Conservation (phyloP, 2,888 invertebrate species). For the Sepiola atlantica region DNA sequence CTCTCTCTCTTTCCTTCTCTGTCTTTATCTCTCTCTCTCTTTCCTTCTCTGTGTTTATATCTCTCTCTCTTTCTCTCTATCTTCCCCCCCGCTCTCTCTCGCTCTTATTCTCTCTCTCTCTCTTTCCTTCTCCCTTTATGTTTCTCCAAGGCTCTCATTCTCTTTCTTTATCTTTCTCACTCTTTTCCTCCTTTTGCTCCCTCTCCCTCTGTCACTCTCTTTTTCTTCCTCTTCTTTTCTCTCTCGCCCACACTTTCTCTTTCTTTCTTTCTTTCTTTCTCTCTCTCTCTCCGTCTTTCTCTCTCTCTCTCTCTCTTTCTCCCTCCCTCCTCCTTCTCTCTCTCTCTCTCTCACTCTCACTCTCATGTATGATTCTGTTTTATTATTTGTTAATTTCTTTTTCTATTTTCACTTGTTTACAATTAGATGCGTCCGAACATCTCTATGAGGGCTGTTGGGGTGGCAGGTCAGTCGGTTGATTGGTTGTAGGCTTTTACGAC, state of each 20-base stretch:
- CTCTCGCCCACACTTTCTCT: background rate
- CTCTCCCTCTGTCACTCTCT: background rate
- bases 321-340: background rate
- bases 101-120: background rate
- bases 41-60: background rate
- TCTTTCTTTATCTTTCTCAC: background rate
- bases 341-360: background rate
- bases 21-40: background rate
- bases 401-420: no score
- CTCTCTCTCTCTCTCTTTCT: background rate
- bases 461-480: no score
- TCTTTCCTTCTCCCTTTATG: background rate
- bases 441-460: no score
- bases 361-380: background rate
- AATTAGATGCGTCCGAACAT: no score
- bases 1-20: fast-evolving
- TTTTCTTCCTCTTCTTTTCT: fast-evolving
- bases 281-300: background rate
- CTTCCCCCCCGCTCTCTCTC: background rate
- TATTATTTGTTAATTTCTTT: background rate
- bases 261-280: background rate
- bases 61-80: background rate
- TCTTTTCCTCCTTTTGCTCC: background rate
- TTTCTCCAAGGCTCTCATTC: background rate
- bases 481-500: no score